These are phyloP conservation scores for Pseudomyrmex pallidus DNA, from an alignment of 1,140 invertebrate species.

Conservation along the genomic window DNA sequence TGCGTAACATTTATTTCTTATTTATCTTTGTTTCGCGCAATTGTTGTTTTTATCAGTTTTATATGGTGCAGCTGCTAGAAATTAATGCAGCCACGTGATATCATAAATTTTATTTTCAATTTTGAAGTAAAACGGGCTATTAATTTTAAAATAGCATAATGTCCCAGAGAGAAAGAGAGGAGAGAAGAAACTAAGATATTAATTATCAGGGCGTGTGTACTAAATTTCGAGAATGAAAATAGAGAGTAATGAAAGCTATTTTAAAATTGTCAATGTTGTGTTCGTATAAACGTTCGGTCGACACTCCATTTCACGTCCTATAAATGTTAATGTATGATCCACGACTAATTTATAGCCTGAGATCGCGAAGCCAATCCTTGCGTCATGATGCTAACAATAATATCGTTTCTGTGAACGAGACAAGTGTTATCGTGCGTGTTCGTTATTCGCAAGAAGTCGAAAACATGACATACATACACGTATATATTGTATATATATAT, in stretches of 20 bases:
- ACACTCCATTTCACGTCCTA: conserved; percentile 47
- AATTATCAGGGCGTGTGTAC: neutral
- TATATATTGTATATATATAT: too few species aligned
- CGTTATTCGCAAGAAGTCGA: neutral
- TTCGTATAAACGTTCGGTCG: neutral
- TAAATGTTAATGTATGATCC: conserved; percentile 22
- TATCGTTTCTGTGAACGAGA: conserved; percentile 16
- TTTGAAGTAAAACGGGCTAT: conserved; percentile 28
- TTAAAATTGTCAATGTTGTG: conserved; percentile 37
- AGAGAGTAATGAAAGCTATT: conserved; percentile 30
- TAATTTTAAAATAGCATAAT: conserved; percentile 23
- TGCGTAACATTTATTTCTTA: conserved; percentile 4
- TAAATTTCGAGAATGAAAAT: neutral
- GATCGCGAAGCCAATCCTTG: conserved; percentile 48
- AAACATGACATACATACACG: too few species aligned
- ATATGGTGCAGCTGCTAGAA: neutral
- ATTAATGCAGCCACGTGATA: conserved; percentile 34
- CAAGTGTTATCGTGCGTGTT: conserved; percentile 2
- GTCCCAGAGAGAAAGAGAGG: neutral
- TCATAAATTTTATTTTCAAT: conserved; percentile 47
- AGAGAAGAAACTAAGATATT: conserved; percentile 3
- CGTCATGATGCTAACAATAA: conserved; percentile 53
- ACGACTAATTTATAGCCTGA: conserved; percentile 34
- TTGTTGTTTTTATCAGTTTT: conserved; percentile 1
- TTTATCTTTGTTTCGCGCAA: conserved; percentile 10